These are phyloP conservation scores for Spisula subtruncata DNA, from an alignment of 2,888 invertebrate genomes.

Conservation along the genomic window DNA sequence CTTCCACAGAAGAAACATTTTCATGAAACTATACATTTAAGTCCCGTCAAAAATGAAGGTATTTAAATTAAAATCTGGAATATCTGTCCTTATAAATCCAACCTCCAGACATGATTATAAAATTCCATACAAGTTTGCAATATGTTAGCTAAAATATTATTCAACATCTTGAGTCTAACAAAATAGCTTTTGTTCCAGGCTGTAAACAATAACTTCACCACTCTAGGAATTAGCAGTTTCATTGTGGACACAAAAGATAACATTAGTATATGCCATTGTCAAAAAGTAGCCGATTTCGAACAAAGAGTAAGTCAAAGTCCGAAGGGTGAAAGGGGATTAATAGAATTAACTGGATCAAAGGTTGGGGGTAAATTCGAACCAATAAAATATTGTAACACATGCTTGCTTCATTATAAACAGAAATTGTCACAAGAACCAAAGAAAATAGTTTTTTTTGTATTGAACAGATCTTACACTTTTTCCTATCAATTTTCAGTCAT, in stretches of 20 bases:
- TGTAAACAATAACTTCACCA: not conserved
- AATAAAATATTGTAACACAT: not conserved
- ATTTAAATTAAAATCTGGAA: not conserved
- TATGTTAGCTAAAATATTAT: not conserved
- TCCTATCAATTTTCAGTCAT: too few relatives aligned
- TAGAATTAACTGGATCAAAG: slow-evolving; percentile 29
- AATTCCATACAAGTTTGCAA: not conserved
- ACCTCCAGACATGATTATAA: not conserved
- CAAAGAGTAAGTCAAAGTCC: not conserved
- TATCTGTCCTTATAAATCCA: not conserved
- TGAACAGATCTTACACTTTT: too few relatives aligned
- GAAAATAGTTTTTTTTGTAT: too few relatives aligned
- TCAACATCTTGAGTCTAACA: not conserved
- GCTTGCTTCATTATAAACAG: too few relatives aligned
- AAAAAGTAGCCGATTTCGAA: not conserved
- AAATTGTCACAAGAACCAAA: too few relatives aligned
- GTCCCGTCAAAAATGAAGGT: not conserved
- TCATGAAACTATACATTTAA: not conserved
- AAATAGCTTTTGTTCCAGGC: not conserved
- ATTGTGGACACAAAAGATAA: slow-evolving; percentile 7
- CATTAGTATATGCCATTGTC: not conserved
- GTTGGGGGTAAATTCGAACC: not conserved
- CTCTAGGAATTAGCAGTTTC: not conserved
- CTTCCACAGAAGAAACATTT: too few relatives aligned
- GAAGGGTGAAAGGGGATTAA: slow-evolving; percentile 14